phyloP scores from a whole-genome alignment of 2,888 invertebrate species.

The Axea sp. region DNA sequence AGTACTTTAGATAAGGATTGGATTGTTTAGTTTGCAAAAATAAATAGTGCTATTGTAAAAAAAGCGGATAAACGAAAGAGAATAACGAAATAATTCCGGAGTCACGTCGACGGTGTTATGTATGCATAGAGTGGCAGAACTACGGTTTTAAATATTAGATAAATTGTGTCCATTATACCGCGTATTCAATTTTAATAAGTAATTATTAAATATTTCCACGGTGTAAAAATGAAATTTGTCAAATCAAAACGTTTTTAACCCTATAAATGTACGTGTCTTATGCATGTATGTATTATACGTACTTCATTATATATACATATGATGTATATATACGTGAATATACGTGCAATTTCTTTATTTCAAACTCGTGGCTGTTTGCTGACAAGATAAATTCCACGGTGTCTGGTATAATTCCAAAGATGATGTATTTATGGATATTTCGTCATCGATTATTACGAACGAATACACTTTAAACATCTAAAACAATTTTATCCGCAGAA shows the following conservation, averaged over 20 bases:
- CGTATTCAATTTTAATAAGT: slow-evolving; percentile 48
- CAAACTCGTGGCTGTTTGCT: slow-evolving; percentile 12
- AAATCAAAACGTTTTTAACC: slow-evolving; percentile 27
- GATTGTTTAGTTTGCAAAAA: slow-evolving; percentile 52
- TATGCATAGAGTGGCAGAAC: slow-evolving; percentile 18
- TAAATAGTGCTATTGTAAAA: slow-evolving; percentile 46
- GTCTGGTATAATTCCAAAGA: slow-evolving; percentile 29
- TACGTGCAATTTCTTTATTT: slow-evolving; percentile 11
- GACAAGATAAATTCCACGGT: slow-evolving; percentile 20
- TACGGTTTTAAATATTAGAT: slow-evolving; percentile 24
- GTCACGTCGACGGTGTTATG: slow-evolving; percentile 27
- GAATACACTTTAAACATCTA: slow-evolving; percentile 15
- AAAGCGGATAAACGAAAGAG: slow-evolving; percentile 1
- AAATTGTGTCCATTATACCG: slow-evolving; percentile 40
- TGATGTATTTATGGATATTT: slow-evolving; percentile 6
- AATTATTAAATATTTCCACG: slow-evolving; percentile 32
- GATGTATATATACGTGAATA: slow-evolving; percentile 12
- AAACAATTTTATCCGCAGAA: too few species aligned
- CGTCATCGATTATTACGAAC: slow-evolving; percentile 16
- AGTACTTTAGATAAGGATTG: slow-evolving; percentile 90
- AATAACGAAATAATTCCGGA: slow-evolving; percentile 4
- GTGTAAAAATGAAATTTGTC: slow-evolving; percentile 38
- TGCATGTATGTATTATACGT: slow-evolving; percentile 33
- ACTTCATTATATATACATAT: slow-evolving; percentile 8
- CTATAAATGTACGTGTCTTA: slow-evolving; percentile 28